Evolutionary conservation across 2,888 invertebrate genomes (phyloP).

Genomic region (Chrysina gloriosa): DNA sequence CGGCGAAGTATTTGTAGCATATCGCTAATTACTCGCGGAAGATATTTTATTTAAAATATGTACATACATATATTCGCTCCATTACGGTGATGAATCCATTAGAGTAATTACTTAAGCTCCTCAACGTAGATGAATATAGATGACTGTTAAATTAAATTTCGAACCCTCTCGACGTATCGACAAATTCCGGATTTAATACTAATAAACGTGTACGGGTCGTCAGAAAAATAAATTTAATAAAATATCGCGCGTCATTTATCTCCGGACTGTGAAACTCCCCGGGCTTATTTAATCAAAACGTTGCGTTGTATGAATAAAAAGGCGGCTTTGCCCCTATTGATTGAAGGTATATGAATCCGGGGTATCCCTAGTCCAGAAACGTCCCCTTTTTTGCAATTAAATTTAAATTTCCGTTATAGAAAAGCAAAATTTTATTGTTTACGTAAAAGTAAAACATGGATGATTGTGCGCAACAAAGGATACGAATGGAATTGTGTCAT

Average conservation of each 20-base stretch:
- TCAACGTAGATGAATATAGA: not conserved
- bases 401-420: not conserved
- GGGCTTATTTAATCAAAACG: conserved; percentile 15
- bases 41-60: not conserved
- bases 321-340: not conserved
- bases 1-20: not conserved
- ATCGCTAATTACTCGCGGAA: not conserved
- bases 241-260: conserved; percentile 1
- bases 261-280: not conserved
- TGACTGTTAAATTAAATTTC: conserved; percentile 1
- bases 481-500: too few species aligned
- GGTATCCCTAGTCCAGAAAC: not conserved
- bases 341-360: not conserved
- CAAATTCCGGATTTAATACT: not conserved
- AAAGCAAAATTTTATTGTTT: not conserved
- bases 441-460: too few species aligned
- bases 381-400: not conserved
- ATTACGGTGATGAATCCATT: conserved; percentile 1
- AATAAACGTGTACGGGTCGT: not conserved
- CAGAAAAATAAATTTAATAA: conserved; percentile 16
- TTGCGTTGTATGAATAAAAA: conserved; percentile 2
- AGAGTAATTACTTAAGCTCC: not conserved
- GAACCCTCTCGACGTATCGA: not conserved
- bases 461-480: too few species aligned
- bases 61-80: not conserved